Evolutionary conservation across 1,140 invertebrate species (phyloP).

Genomic region (Bombus breviceps): DNA sequence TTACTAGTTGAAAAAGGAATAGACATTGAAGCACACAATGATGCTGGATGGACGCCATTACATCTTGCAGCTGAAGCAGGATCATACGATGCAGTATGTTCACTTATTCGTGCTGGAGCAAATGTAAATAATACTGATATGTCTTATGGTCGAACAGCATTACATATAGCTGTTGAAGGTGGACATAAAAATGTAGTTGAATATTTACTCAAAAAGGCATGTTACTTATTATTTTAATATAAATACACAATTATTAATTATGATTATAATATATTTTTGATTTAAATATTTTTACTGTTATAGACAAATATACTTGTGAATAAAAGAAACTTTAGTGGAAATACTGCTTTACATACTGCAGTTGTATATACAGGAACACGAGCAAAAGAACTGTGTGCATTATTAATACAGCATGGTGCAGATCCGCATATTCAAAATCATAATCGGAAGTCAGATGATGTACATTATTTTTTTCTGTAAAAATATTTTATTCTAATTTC

Average conservation of each 20-base stretch:
- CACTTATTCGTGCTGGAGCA: slow-evolving; percentile 80
- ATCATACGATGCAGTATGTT: slow-evolving; percentile 79
- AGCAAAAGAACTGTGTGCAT: slow-evolving; percentile 72
- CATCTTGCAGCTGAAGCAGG: slow-evolving; percentile 83
- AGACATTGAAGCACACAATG: slow-evolving; percentile 65
- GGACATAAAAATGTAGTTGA: slow-evolving; percentile 81
- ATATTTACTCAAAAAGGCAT: slow-evolving; percentile 80
- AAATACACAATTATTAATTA: slow-evolving; percentile 1
- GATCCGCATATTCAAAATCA: slow-evolving; percentile 72
- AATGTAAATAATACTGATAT: slow-evolving; percentile 82
- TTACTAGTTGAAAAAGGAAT: slow-evolving; percentile 62
- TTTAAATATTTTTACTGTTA: slow-evolving; percentile 1
- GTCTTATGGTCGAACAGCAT: slow-evolving; percentile 83
- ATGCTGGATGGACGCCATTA: slow-evolving; percentile 82
- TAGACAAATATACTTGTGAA: slow-evolving; percentile 78
- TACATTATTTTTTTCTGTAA: slow-evolving; percentile 11
- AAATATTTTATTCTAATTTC: not conserved
- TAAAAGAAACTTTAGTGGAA: slow-evolving; percentile 74
- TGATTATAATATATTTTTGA: not conserved
- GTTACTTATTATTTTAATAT: slow-evolving; percentile 39
- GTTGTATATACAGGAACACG: slow-evolving; percentile 70
- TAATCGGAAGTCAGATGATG: slow-evolving; percentile 42
- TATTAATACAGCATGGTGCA: slow-evolving; percentile 74
- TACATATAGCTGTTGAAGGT: slow-evolving; percentile 84
- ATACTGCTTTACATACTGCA: slow-evolving; percentile 78